Evolutionary conservation across 2,888 invertebrate species (phyloP).

Genomic region (Tiphia femorata): DNA sequence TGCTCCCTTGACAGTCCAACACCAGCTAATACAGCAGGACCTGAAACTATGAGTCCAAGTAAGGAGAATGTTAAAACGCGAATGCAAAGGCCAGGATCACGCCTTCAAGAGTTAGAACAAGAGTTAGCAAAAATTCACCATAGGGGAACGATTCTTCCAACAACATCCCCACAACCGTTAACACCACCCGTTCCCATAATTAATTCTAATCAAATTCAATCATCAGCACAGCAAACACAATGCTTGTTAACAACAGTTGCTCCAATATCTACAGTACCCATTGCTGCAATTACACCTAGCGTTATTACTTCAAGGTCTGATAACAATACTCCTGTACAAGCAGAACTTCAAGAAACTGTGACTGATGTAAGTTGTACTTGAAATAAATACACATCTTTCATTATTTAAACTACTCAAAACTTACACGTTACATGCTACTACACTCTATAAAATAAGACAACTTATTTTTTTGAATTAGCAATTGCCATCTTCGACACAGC

Average conservation of each 20-base stretch:
- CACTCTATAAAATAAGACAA: not conserved
- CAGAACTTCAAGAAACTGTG: slow-evolving; percentile 53
- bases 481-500: slow-evolving; percentile 56
- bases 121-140: slow-evolving; percentile 70
- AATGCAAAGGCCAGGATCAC: slow-evolving; percentile 59
- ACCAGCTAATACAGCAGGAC: slow-evolving; percentile 43
- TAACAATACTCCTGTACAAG: slow-evolving; percentile 50
- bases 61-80: slow-evolving; percentile 60
- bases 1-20: slow-evolving; percentile 57
- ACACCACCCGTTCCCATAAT: slow-evolving; percentile 55
- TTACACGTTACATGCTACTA: not conserved
- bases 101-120: slow-evolving; percentile 64
- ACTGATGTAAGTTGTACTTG: slow-evolving; percentile 42
- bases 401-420: not conserved
- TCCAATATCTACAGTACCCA: slow-evolving; percentile 43
- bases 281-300: slow-evolving; percentile 53
- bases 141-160: slow-evolving; percentile 50
- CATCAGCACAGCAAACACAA: slow-evolving; percentile 32
- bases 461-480: slow-evolving; percentile 2
- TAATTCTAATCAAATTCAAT: slow-evolving; percentile 41
- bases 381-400: slow-evolving; percentile 1
- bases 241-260: slow-evolving; percentile 50
- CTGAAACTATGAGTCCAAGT: slow-evolving; percentile 62
- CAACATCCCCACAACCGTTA: slow-evolving; percentile 56
- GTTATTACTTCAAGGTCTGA: slow-evolving; percentile 52